Evolutionary conservation across 2,797 vertebrate species (phyloP).

Genomic region (Monodelphis domestica): DNA sequence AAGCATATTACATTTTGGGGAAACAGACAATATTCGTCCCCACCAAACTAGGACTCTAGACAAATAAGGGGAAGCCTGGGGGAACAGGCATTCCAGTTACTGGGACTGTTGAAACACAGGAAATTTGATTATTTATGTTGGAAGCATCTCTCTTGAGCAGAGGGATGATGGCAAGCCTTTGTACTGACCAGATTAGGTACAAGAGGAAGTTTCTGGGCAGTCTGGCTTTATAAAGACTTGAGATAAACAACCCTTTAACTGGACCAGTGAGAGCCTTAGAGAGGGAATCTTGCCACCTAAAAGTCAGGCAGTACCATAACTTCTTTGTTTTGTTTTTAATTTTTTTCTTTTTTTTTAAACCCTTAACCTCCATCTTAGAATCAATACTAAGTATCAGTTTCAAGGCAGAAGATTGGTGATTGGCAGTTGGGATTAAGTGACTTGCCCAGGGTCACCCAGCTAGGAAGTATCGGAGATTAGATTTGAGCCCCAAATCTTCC

Average conservation of each 20-base stretch:
- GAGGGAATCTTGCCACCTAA: background rate
- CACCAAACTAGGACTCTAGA: fast-evolving
- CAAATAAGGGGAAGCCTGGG: background rate
- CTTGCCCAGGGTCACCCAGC: no score
- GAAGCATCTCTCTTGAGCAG: background rate
- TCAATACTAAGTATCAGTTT: no score
- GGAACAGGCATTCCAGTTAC: background rate
- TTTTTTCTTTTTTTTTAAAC: no score
- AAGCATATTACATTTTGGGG: background rate
- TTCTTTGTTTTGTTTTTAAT: no score
- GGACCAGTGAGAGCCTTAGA: background rate
- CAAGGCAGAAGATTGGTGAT: no score
- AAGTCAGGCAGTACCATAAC: background rate
- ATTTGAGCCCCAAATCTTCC: no score
- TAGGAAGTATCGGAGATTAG: no score
- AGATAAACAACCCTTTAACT: background rate
- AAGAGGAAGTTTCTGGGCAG: background rate
- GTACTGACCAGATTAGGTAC: background rate
- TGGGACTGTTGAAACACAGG: slow-evolving; percentile 2
- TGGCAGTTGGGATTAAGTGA: no score
- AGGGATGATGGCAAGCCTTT: background rate
- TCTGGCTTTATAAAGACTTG: background rate
- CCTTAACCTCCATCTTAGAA: no score
- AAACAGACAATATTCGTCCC: background rate
- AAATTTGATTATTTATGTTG: background rate